Conservation (phyloP, 53 echinoderm and acorn worm species). For the Holothuria leucospilota region DNA sequence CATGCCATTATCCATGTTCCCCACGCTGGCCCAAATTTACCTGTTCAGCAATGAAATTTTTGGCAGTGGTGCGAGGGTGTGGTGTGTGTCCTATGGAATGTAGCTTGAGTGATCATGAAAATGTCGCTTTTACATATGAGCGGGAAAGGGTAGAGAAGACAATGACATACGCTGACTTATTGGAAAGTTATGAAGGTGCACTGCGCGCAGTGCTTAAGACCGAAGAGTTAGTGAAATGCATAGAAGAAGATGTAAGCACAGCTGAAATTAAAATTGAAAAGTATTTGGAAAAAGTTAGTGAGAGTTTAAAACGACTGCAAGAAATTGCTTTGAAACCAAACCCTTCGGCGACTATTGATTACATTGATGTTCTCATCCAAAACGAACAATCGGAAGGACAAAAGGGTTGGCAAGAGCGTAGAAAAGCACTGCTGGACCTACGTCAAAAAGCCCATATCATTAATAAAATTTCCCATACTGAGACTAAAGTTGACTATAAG, state of each 20-base stretch:
- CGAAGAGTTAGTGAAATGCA: slow-evolving; percentile 24
- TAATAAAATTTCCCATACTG: too few species aligned
- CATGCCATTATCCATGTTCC: too few species aligned
- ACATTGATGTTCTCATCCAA: slow-evolving; percentile 53
- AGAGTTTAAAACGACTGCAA: slow-evolving; percentile 32
- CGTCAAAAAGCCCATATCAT: too few species aligned
- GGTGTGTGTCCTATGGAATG: slow-evolving; percentile 49
- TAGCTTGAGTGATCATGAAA: slow-evolving; percentile 40
- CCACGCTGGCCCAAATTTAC: too few species aligned
- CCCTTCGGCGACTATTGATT: slow-evolving; percentile 43
- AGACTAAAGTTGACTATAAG: too few species aligned
- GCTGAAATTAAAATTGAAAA: background rate
- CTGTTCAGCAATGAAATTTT: too few species aligned
- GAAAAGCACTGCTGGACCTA: background rate
- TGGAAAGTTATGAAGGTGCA: too few species aligned
- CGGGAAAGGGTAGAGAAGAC: background rate
- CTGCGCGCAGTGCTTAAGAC: too few species aligned
- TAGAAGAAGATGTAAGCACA: background rate
- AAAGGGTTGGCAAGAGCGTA: slow-evolving; percentile 30
- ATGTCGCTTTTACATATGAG: slow-evolving; percentile 30
- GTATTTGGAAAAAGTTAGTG: background rate
- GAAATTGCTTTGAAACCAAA: slow-evolving; percentile 59
- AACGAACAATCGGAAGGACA: slow-evolving; percentile 10
- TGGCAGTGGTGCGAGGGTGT: too few species aligned
- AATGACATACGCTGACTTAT: slow-evolving; percentile 11